These are phyloP conservation scores for Microplitis mediator DNA, from an alignment of 1,140 invertebrate genomes.

Conservation along the genomic window DNA sequence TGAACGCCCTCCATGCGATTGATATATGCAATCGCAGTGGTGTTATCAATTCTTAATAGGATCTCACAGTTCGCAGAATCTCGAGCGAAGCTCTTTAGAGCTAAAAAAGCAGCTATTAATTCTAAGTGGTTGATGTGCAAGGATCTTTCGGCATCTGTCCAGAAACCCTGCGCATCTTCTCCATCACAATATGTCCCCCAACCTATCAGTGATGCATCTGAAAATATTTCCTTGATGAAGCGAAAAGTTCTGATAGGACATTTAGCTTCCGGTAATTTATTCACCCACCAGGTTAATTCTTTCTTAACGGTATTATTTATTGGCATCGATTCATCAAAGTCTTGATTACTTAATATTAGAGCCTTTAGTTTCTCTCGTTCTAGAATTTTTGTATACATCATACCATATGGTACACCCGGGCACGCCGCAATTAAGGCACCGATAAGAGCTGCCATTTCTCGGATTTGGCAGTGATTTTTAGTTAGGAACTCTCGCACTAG, in stretches of 20 bases:
- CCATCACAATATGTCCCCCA: constrained; percentile 24
- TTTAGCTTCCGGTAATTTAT: background rate
- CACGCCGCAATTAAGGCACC: too few relatives aligned
- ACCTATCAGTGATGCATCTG: constrained; percentile 9
- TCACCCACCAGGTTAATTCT: background rate
- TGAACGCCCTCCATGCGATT: constrained; percentile 1
- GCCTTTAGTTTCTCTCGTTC: too few relatives aligned
- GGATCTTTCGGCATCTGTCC: background rate
- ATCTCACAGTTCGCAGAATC: background rate
- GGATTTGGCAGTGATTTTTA: too few relatives aligned
- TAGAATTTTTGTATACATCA: too few relatives aligned
- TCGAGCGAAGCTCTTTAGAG: constrained; percentile 21
- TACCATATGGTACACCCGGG: too few relatives aligned
- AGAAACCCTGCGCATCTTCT: constrained; percentile 31
- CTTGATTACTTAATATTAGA: too few relatives aligned
- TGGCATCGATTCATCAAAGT: too few relatives aligned
- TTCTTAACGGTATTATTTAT: too few relatives aligned
- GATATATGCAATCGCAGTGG: background rate
- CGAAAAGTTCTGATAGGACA: background rate
- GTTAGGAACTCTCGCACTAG: too few relatives aligned
- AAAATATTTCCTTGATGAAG: background rate
- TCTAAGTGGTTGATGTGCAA: constrained; percentile 38
- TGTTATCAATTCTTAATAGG: background rate
- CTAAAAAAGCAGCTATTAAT: constrained; percentile 29
- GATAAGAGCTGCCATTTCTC: too few relatives aligned